Evolutionary conservation across 2,797 vertebrate genomes (phyloP), one percentile per base, ranked within the genome.

Genomic region (Fistularia commersonii): DNA sequence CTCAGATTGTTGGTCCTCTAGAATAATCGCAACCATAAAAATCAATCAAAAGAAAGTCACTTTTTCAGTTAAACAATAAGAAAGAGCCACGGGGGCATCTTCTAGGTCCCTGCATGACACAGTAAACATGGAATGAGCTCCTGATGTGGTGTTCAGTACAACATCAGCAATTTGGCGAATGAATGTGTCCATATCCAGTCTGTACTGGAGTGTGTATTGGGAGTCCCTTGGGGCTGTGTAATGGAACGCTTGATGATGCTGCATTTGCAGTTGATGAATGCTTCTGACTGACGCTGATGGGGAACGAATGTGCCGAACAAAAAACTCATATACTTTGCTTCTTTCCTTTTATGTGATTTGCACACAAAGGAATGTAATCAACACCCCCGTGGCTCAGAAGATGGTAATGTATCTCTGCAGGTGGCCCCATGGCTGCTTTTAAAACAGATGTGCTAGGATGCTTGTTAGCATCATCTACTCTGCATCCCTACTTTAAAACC

Each of bases 151-250:
- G 58, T 74, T 81, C 63, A 67, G 60, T 73, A 79, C 76, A 65
- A 56, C 80, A 80, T 81, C 75, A 79, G 80, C 82, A 79, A 79
- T 84, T 85, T 81, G 68, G 61, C 61, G 79, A 85, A 85, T 76
- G 62, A 68, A 78, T 63, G 68, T 37, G 54, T 54, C 61, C 66
- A 72, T 63, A 62, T 62, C 47, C 23, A 23, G 60, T 66, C 48
- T 76, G 76, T 35, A 41, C 55, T 41, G 33, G 57, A 44, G 55
- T 59, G 67, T 48, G 59, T 58, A 71, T 62, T 54, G 51, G 49
- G 63, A 58, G 63, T 79, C 78, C 82, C 82, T 70, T 9, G 61
- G 61, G 83, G 74, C 56, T 51, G 48, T 3, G 59, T 83, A 79
- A 82, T 82, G 80, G 71, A 79, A 81, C 72, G 64, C 75, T 79